Base-by-base conservation (phyloP, 2,888 invertebrate genomes). In the Lasioglossum figueresi region DNA sequence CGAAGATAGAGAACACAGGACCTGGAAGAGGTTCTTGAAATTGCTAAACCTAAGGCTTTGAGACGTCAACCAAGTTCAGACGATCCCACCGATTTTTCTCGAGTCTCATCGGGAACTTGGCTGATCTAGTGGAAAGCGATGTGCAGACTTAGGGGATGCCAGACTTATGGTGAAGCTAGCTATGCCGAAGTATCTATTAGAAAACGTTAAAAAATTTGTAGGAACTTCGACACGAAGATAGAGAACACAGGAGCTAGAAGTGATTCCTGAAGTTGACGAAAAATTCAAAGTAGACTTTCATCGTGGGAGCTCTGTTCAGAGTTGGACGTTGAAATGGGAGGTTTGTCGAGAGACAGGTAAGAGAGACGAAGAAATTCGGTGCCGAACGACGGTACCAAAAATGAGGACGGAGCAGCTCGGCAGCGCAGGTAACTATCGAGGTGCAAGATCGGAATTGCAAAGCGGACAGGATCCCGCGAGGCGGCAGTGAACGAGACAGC, bases 361-460 rank as follows among this genome's bases (percentile, higher is more conserved):
- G 66, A 27, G 63, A 37, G 79, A 73, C 27, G 52, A 68, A 76
- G 63, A 52, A 34, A 79, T 40, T 27, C 37, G 74, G 70, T 79
- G 82, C 74, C 68, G 74, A 79, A 75, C 31, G 80, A 81, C 73
- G 87, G 88, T 84, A 91, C 91, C 89, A 84, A 91, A 92, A 91
- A 91, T 89, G 91, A 89, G 90, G 88, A 91, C 88, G 85, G 84
- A 84, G 89, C 82, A 90, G 87, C 92, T 91, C 89, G 91, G 88
- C 89, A 88, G 88, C 87, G 90, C 90, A 92, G 91, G 90, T 85
- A 91, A 92, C 92, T 93, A 94, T 94, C 94, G 92, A 93, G 91
- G 93, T 93, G 94, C 94, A 94, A 94, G 94, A 94, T 94, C 94
- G 92, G 94, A 94, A 94, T 94, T 94, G 94, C 93, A 94, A 94